These are phyloP conservation scores for Grammomys dolichurus DNA, from an alignment of 2,113 vertebrate genomes.

Conservation along the genomic window DNA sequence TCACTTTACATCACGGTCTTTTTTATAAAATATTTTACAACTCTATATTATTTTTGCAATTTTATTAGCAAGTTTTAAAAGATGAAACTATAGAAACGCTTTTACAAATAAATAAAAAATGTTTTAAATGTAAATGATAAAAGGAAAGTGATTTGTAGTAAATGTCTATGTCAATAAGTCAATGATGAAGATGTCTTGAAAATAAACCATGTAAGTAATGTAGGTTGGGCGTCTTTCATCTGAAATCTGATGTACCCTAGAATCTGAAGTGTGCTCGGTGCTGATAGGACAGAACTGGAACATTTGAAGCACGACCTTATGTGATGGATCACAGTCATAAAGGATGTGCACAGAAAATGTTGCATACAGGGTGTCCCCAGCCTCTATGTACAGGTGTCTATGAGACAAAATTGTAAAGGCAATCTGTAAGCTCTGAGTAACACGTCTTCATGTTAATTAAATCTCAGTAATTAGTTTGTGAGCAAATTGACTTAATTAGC, in stretches of 20 bases:
- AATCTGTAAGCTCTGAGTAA: not conserved
- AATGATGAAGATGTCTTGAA: not conserved
- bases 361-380: not conserved
- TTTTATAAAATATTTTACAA: not conserved
- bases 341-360: not conserved
- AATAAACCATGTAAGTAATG: not conserved
- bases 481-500: constrained; percentile 22
- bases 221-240: not conserved
- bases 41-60: not conserved
- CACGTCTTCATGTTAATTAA: constrained; percentile 33
- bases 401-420: not conserved
- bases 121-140: not conserved
- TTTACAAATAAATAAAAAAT: not conserved
- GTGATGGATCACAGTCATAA: not conserved
- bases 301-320: not conserved
- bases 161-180: not conserved
- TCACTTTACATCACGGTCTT: not conserved
- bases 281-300: not conserved
- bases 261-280: not conserved
- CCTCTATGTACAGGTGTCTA: not conserved
- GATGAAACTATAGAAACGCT: not conserved
- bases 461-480: constrained; percentile 4
- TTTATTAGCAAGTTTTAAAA: not conserved
- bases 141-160: not conserved
- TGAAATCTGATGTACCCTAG: not conserved